Conservation (phyloP, 1,140 invertebrate species). For the Coenobita brevimanus region DNA sequence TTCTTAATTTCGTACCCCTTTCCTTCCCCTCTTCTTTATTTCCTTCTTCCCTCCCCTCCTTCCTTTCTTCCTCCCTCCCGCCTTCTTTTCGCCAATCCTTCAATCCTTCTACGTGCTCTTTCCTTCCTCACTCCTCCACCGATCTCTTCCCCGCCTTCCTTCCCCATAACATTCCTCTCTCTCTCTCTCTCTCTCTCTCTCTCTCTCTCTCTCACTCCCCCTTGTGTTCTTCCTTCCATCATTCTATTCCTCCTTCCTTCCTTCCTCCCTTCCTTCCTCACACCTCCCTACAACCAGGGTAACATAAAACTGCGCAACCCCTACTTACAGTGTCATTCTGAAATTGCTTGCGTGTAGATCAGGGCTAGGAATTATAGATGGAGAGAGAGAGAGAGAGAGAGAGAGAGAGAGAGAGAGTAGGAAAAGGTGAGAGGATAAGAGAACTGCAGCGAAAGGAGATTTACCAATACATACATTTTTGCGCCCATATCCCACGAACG, state of each 20-base stretch:
- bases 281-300: background rate
- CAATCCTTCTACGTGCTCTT: background rate
- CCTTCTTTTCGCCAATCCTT: background rate
- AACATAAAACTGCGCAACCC: background rate
- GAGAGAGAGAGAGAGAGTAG: background rate
- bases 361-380: background rate
- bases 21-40: background rate
- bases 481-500: too few species aligned
- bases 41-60: background rate
- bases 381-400: background rate
- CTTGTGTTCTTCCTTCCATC: background rate
- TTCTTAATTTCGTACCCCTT: background rate
- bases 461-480: too few species aligned
- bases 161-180: background rate
- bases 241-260: background rate
- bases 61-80: background rate
- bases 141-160: background rate
- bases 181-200: background rate
- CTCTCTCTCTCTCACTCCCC: background rate
- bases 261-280: constrained; percentile 1
- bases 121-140: background rate
- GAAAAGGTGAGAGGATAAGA: too few species aligned
- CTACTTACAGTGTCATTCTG: background rate
- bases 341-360: too few species aligned
- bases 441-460: too few species aligned